phyloP scores from a whole-genome alignment of 2,888 invertebrate genomes.

The Plagodis dolabraria region DNA sequence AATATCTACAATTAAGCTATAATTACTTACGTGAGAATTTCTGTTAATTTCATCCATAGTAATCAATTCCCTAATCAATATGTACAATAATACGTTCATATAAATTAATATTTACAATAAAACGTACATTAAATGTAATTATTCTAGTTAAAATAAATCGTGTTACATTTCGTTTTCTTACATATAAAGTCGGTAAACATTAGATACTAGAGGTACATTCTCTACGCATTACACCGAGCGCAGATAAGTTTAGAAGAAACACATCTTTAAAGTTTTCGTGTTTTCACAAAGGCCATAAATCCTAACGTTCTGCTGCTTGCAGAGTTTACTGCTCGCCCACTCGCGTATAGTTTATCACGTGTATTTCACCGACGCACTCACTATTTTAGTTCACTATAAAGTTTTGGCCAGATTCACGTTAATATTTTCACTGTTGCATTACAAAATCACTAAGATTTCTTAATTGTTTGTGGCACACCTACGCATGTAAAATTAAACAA shows the following conservation, averaged over 20 bases:
- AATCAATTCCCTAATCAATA: conserved; percentile 40
- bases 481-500: conserved; percentile 9
- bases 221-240: conserved; percentile 49
- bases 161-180: conserved; percentile 32
- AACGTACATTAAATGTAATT: conserved; percentile 19
- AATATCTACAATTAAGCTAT: conserved; percentile 26
- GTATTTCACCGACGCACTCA: conserved; percentile 64
- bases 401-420: conserved; percentile 33
- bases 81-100: conserved; percentile 62
- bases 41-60: not conserved
- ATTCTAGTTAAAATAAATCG: conserved; percentile 28
- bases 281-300: conserved; percentile 71
- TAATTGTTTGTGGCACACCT: conserved; percentile 51
- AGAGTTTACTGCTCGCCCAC: conserved; percentile 69
- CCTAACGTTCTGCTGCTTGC: conserved; percentile 64
- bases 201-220: conserved; percentile 45
- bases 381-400: conserved; percentile 57
- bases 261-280: conserved; percentile 71
- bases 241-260: conserved; percentile 61
- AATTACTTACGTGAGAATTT: conserved; percentile 1
- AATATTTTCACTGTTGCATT: conserved; percentile 50
- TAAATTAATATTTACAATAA: conserved; percentile 77
- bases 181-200: conserved; percentile 47
- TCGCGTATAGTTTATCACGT: conserved; percentile 73
- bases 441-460: conserved; percentile 30